Percentiles rank a stretch among this genome's conserved stretches.
These are phyloP conservation scores for Drosophila leonis DNA, from an alignment of 2,888 invertebrate species.

Conservation along the genomic window DNA sequence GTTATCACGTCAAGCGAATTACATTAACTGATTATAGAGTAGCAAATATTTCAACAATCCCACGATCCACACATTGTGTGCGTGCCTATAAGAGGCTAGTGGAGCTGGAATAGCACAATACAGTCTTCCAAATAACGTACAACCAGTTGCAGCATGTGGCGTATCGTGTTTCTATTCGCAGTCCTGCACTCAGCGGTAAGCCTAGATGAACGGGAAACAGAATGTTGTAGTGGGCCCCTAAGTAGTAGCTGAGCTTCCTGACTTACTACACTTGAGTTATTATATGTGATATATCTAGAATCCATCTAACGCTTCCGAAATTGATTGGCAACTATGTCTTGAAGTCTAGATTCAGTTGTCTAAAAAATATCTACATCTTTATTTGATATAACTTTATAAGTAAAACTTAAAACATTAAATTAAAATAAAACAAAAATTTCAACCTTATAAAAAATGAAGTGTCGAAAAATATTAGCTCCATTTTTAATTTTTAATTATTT, in stretches of 20 bases:
- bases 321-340: too few relatives aligned
- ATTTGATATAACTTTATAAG: too few relatives aligned
- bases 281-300: not conserved
- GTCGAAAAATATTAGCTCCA: too few relatives aligned
- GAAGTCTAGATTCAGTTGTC: too few relatives aligned
- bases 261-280: not conserved
- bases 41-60: constrained; percentile 9
- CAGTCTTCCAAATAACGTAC: constrained; percentile 12
- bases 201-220: not conserved
- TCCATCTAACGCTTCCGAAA: too few relatives aligned
- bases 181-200: constrained; percentile 46
- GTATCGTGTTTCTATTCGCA: constrained; percentile 33
- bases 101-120: not conserved
- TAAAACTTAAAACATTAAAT: too few relatives aligned
- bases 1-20: constrained; percentile 52
- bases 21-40: constrained; percentile 58
- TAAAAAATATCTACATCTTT: too few relatives aligned
- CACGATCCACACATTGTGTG: constrained; percentile 21
- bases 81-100: constrained; percentile 27
- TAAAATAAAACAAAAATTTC: too few relatives aligned
- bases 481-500: too few relatives aligned
- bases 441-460: too few relatives aligned
- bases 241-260: not conserved
- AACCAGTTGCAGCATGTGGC: constrained; percentile 37
- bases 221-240: not conserved